Conservation (phyloP, 2,797 vertebrate species). For the Botia almorhae region DNA sequence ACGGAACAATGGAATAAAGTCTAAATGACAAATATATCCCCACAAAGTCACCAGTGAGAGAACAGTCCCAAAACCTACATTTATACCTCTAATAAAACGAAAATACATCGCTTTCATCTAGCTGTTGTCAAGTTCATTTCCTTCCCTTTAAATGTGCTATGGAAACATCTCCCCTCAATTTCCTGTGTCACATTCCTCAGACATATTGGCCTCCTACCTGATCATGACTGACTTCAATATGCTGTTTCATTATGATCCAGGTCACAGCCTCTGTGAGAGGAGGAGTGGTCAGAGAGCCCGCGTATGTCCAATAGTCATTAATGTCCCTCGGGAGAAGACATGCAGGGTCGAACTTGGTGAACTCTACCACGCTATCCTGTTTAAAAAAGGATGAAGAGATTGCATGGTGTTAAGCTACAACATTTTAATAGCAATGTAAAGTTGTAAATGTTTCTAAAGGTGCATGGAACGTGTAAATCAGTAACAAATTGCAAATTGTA, state of each 20-base stretch:
- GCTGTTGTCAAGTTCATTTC: neutral
- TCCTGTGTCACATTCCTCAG: neutral
- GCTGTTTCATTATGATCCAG: constrained; percentile 92
- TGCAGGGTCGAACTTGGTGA: constrained; percentile 85
- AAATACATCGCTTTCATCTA: neutral
- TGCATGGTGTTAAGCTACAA: neutral
- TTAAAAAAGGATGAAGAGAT: neutral
- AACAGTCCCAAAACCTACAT: neutral
- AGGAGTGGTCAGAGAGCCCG: constrained; percentile 91
- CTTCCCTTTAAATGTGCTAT: neutral
- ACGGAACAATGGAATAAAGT: constrained; percentile 6
- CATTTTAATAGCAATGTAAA: neutral
- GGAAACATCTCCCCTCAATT: neutral
- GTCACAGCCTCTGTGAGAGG: constrained; percentile 91
- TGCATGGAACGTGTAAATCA: neutral
- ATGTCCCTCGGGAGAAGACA: constrained; percentile 84
- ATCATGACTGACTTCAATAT: constrained; percentile 89
- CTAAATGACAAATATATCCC: constrained; percentile 21
- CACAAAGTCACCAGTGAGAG: neutral
- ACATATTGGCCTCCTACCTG: constrained; percentile 79
- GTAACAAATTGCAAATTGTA: neutral
- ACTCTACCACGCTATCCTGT: constrained; percentile 81
- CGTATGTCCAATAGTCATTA: constrained; percentile 92
- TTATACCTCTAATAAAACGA: neutral
- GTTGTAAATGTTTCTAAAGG: neutral